Percentiles rank a stretch among this genome's conserved stretches.
Conservation (phyloP, 2,888 invertebrate species). For the Drosophila tanythrix region DNA sequence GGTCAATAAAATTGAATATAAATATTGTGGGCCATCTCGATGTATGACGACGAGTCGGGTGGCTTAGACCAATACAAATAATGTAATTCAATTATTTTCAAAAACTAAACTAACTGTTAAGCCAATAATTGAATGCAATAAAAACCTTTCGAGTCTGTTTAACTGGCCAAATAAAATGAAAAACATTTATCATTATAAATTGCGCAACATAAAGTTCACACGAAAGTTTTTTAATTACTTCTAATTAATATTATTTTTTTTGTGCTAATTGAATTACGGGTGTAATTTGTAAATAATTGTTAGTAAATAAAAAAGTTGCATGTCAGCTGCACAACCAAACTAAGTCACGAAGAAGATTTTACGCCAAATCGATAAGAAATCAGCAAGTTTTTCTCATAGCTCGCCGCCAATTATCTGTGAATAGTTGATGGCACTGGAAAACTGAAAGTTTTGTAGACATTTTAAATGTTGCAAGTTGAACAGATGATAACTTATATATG, state of each 20-base stretch:
- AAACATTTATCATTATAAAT: background rate
- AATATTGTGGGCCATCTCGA: background rate
- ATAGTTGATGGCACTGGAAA: background rate
- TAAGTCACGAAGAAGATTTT: background rate
- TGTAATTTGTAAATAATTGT: background rate
- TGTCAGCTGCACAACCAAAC: background rate
- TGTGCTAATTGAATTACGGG: background rate
- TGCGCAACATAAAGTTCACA: background rate
- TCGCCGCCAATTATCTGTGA: background rate
- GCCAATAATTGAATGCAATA: slow-evolving; percentile 6
- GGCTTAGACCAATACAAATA: background rate
- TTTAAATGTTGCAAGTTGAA: background rate
- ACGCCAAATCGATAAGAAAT: background rate
- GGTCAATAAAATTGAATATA: background rate
- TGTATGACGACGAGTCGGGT: background rate
- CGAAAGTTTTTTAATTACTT: background rate
- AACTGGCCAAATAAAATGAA: background rate
- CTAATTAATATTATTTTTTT: background rate
- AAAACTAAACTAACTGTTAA: background rate
- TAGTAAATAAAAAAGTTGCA: background rate
- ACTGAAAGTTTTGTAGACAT: too few relatives aligned
- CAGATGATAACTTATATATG: background rate
- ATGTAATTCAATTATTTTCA: background rate
- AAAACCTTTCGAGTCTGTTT: background rate
- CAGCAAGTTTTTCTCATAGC: background rate